Evolutionary conservation across 2,797 vertebrate species (phyloP).

Genomic region (Ceryle rudis): DNA sequence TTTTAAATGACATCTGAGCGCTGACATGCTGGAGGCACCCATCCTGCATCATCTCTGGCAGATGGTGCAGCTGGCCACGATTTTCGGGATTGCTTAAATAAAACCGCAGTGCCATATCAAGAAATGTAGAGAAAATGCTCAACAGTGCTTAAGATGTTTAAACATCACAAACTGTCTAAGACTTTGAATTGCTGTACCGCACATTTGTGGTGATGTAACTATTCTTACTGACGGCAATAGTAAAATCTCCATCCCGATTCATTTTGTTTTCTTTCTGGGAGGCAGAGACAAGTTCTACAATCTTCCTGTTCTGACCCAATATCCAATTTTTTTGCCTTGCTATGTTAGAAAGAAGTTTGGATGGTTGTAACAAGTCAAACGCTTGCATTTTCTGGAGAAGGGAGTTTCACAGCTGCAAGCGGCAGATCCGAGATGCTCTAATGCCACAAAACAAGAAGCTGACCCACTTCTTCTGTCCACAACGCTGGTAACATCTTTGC

Average conservation of each 20-base stretch:
- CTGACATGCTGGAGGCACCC: constrained; percentile 74
- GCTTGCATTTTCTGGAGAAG: background rate
- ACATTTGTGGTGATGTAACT: constrained; percentile 47
- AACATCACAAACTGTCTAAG: constrained; percentile 72
- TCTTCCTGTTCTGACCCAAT: background rate
- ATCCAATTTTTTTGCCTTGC: background rate
- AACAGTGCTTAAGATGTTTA: constrained; percentile 73
- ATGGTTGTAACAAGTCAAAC: background rate
- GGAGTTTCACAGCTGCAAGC: background rate
- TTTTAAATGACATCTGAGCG: constrained; percentile 74
- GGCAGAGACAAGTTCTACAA: background rate
- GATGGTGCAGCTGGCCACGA: constrained; percentile 72
- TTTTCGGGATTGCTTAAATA: constrained; percentile 73
- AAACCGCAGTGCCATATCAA: constrained; percentile 68
- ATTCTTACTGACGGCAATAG: background rate
- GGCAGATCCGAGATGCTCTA: background rate
- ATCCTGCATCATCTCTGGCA: constrained; percentile 73
- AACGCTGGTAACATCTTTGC: background rate
- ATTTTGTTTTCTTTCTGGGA: background rate
- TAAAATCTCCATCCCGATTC: background rate
- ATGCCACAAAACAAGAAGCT: background rate
- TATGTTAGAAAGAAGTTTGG: background rate
- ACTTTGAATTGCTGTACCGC: background rate
- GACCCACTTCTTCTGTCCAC: background rate
- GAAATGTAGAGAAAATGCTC: constrained; percentile 66